Conservation (phyloP, 2,113 vertebrate genomes). For the Rynchops niger region DNA sequence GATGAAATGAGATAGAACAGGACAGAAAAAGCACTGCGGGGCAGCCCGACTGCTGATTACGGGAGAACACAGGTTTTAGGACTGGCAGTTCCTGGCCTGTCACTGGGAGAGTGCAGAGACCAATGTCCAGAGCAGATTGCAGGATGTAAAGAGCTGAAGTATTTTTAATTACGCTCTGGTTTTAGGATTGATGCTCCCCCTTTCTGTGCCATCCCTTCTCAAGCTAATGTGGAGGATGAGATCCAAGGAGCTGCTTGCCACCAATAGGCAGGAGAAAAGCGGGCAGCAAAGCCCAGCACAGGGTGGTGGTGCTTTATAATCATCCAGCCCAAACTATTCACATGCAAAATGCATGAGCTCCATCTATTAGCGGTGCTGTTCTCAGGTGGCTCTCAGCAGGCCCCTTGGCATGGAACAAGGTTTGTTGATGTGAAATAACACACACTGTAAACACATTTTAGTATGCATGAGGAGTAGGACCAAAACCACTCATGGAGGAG, state of each 20-base stretch:
- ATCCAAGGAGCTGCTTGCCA: background rate
- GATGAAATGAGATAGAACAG: background rate
- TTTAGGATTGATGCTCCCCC: background rate
- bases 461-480: background rate
- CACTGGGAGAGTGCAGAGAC: background rate
- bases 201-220: background rate
- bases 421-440: background rate
- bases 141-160: background rate
- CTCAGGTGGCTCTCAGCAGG: slow-evolving; percentile 19
- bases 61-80: background rate
- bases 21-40: background rate
- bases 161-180: background rate
- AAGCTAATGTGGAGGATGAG: background rate
- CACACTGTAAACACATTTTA: background rate
- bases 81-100: background rate
- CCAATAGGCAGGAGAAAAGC: background rate
- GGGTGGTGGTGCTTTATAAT: background rate
- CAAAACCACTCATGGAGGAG: background rate
- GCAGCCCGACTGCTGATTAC: background rate
- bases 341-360: slow-evolving; percentile 14
- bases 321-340: background rate
- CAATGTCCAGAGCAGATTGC: background rate
- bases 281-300: background rate
- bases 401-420: background rate
- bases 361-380: background rate